Evolutionary conservation across 1,140 invertebrate species (phyloP), one percentile per base, ranked within the genome.

Genomic region (Panagrolaimus sp.): DNA sequence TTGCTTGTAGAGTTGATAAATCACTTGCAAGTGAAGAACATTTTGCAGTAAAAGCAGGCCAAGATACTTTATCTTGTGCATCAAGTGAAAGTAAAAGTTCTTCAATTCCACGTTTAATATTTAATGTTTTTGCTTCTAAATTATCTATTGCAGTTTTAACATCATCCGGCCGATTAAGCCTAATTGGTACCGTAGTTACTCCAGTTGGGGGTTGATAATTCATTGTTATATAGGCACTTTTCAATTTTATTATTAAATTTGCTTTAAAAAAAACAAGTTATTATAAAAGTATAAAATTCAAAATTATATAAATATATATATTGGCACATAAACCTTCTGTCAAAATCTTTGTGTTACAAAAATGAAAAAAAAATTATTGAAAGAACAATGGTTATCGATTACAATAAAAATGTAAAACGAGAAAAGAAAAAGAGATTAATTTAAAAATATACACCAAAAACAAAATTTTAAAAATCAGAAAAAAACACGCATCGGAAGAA

Each of bases 401-500:
- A 8, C 51, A 57, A 57, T 5, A 57, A 13, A 57, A 20, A 53
- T 20, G 14, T 9, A 16, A 2, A 38, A 38, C 7, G 31, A n/a
- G 31, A 38, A 38, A 4, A 38, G 7, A 38, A 38, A 38, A 38
- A 7, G 31, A 38, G 31, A 38, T 38, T 2, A 38, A 38, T 38
- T n/a, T 38, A 38, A 38, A 38, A 38, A 7, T 25, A 25, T 8
- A 14, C 47, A n/a, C 47, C 1, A 1, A 48, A 48, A 23, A 14
- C 47, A 48, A 23, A n/a, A n/a, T n/a, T n/a, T 23, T n/a, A 4
- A 23, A 13, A 57, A 57, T 20, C 8, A 57, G 20, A 57, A 57
- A 57, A 57, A 57, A 57, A 57, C 51, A 57, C 51, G 51, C 51
- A 57, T 57, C 27, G 27, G 20, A 57, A 23, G 31, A 57, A 57